Percentiles rank a stretch among this genome's conserved stretches.
Evolutionary conservation across 2,113 vertebrate genomes (phyloP).

Genomic region (Charadrius vociferus): DNA sequence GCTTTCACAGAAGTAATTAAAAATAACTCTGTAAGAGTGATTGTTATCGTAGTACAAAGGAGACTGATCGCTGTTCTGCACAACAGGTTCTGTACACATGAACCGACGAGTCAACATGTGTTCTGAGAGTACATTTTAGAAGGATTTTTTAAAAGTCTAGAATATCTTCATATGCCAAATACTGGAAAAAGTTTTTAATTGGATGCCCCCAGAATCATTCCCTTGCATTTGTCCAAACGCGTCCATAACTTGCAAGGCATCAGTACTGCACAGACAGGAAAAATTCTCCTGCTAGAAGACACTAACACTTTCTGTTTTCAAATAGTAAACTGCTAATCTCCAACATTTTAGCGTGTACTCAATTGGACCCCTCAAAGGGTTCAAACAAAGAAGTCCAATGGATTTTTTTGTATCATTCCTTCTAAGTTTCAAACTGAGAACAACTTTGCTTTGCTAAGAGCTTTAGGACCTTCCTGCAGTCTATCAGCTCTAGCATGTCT

Average conservation of each 20-base stretch:
- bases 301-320: neutral
- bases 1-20: neutral
- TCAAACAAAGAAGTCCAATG: neutral
- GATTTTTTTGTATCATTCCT: neutral
- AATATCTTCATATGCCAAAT: neutral
- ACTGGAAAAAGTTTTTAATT: neutral
- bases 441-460: neutral
- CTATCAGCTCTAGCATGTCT: neutral
- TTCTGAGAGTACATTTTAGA: neutral
- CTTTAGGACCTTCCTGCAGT: neutral
- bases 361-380: neutral
- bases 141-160: neutral
- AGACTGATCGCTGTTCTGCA: neutral
- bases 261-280: neutral
- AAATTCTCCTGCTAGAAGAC: neutral
- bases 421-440: neutral
- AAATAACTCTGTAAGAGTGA: neutral
- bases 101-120: neutral
- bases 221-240: neutral
- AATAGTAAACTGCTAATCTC: neutral
- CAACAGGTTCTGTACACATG: neutral
- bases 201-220: neutral
- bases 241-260: neutral
- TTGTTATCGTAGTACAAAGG: neutral
- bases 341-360: neutral